phyloP scores from a whole-genome alignment of 2,113 vertebrate genomes.

The Sylvietta virens region DNA sequence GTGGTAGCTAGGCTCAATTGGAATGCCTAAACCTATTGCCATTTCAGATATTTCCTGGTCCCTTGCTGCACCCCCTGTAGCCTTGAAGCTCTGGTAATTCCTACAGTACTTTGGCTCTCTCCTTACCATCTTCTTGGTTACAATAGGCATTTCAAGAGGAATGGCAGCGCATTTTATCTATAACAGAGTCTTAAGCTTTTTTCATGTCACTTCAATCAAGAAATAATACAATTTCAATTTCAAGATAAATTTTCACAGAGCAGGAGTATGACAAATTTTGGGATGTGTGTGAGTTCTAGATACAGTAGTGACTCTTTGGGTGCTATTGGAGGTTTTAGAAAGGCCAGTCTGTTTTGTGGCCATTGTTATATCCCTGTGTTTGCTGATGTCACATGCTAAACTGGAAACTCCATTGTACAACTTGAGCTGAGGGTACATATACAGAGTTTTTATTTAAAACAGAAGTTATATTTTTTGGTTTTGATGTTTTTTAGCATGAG shows the following conservation, averaged over 20 bases:
- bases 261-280: background rate
- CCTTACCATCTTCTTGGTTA: background rate
- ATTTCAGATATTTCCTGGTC: background rate
- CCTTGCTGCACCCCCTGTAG: background rate
- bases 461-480: background rate
- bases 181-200: background rate
- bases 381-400: background rate
- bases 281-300: background rate
- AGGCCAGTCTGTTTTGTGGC: background rate
- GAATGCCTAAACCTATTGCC: background rate
- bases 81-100: background rate
- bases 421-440: background rate
- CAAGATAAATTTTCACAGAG: background rate
- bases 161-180: background rate
- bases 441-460: background rate
- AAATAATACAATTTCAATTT: background rate
- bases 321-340: background rate
- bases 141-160: background rate
- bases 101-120: accelerated
- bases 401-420: background rate
- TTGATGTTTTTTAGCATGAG: background rate
- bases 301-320: background rate
- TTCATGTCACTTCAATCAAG: background rate
- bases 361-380: background rate
- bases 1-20: background rate